Conservation (phyloP, 2,797 vertebrate species). For the Propithecus perrieri region DNA sequence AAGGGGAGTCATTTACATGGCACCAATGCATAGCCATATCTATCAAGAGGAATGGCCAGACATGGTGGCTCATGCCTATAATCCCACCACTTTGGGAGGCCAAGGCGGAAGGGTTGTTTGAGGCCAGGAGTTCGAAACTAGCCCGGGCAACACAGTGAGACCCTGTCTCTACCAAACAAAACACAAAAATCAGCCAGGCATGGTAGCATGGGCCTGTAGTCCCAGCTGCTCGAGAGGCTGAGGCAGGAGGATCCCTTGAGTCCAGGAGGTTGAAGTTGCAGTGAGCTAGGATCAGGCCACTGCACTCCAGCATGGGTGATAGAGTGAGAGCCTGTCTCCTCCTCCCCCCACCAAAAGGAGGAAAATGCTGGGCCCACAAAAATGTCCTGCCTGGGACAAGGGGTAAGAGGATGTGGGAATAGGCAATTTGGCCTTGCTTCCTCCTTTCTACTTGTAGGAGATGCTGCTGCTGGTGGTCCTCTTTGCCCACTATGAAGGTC, state of each 20-base stretch:
- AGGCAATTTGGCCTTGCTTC: neutral
- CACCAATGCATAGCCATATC: neutral
- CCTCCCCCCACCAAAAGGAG: neutral
- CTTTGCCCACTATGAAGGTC: neutral
- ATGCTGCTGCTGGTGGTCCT: neutral
- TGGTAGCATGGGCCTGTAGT: neutral
- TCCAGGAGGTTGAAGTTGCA: neutral
- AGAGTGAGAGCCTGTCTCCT: neutral
- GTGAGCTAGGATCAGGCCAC: neutral
- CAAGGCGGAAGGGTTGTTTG: neutral
- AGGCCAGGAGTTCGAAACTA: neutral
- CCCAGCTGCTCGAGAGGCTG: neutral
- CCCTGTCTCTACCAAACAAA: neutral
- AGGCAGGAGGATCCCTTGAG: neutral
- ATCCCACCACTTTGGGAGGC: neutral
- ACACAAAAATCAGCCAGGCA: neutral
- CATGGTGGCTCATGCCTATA: neutral
- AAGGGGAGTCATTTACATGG: neutral
- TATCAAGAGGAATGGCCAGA: neutral
- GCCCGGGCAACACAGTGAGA: neutral
- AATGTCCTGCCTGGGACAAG: neutral
- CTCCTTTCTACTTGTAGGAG: neutral
- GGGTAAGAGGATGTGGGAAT: neutral
- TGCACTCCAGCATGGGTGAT: neutral
- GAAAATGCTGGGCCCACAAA: neutral